Percentiles rank a stretch among this genome's conserved stretches.
These are phyloP conservation scores for Pentamera pediparva DNA, from an alignment of 53 echinoderm and acorn worm genomes.

Conservation along the genomic window DNA sequence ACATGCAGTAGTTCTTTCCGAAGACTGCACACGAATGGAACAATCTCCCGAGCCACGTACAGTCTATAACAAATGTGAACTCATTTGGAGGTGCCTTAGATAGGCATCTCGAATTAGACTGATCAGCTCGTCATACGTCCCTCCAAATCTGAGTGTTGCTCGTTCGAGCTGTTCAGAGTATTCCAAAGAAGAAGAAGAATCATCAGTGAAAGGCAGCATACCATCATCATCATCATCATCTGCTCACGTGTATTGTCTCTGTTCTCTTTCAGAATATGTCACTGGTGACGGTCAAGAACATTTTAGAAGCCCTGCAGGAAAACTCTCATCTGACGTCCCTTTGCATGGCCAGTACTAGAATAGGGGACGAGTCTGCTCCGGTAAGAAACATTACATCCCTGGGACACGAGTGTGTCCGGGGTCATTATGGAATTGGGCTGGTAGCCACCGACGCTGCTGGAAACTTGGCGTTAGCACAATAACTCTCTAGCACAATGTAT, in stretches of 20 bases:
- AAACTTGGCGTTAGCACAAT: background rate
- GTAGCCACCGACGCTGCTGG: background rate
- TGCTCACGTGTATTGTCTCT: background rate
- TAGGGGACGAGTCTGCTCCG: slow-evolving; percentile 70
- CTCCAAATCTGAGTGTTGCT: no score
- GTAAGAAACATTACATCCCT: slow-evolving; percentile 27
- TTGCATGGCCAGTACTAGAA: slow-evolving; percentile 90
- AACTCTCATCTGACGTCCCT: slow-evolving; percentile 72
- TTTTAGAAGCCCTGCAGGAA: slow-evolving; percentile 52
- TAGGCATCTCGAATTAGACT: no score
- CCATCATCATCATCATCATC: background rate
- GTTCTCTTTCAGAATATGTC: slow-evolving; percentile 24
- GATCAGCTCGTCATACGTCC: no score
- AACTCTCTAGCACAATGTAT: background rate
- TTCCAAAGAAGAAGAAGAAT: no score
- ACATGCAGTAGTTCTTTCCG: no score
- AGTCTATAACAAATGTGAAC: no score
- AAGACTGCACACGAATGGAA: no score
- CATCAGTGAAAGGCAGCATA: background rate
- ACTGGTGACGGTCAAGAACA: slow-evolving; percentile 42
- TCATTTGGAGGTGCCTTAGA: no score
- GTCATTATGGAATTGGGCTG: background rate
- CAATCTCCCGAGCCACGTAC: no score
- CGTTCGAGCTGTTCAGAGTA: no score
- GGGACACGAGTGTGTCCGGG: background rate